phyloP scores from a whole-genome alignment of 2,888 invertebrate species.

The Salticus scenicus region DNA sequence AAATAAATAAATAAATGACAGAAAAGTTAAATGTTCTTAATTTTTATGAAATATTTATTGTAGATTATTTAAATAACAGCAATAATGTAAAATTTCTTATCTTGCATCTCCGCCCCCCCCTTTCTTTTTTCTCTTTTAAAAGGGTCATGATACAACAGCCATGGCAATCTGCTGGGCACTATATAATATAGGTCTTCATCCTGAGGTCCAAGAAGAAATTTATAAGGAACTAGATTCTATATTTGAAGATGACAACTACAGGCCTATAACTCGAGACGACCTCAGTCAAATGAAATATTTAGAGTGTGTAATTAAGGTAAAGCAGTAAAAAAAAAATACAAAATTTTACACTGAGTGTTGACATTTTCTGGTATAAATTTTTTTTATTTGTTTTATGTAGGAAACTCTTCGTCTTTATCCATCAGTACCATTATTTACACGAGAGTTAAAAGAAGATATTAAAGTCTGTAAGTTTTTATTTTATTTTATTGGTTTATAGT shows the following conservation, averaged over 20 bases:
- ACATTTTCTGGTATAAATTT: too few relatives aligned
- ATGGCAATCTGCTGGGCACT: conserved; percentile 87
- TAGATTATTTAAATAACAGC: too few relatives aligned
- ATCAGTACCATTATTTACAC: conserved; percentile 25
- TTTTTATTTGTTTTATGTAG: background rate
- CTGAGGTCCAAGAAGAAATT: conserved; percentile 79
- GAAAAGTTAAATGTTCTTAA: too few relatives aligned
- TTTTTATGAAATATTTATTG: too few relatives aligned
- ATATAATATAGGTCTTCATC: conserved; percentile 82
- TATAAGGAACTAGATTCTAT: conserved; percentile 84
- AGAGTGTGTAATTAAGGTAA: conserved; percentile 76
- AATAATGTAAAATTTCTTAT: too few relatives aligned
- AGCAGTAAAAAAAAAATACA: too few relatives aligned
- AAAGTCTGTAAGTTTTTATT: conserved; percentile 24
- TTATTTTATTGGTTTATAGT: too few relatives aligned
- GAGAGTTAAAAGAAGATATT: conserved; percentile 22
- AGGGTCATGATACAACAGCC: conserved; percentile 81
- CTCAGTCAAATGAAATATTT: conserved; percentile 82
- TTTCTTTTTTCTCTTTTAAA: background rate
- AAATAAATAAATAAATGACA: too few relatives aligned
- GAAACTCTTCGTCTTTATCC: conserved; percentile 33
- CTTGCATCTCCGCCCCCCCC: too few relatives aligned
- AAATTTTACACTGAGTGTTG: too few relatives aligned
- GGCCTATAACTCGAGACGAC: conserved; percentile 86
- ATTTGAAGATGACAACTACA: conserved; percentile 83